Base-by-base conservation (phyloP, 2,797 vertebrate species). In the Smutsia gigantea region DNA sequence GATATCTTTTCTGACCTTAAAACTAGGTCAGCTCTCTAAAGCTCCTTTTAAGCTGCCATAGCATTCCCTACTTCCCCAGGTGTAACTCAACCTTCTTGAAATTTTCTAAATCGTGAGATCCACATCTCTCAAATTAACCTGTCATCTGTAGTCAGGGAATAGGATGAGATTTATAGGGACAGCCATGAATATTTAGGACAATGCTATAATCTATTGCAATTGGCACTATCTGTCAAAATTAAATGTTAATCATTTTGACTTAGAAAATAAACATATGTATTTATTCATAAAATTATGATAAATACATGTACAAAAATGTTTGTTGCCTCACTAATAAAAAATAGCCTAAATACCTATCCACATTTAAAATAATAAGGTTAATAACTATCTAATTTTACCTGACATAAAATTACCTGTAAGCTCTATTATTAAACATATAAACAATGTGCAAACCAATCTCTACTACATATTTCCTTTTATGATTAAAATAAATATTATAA, bases 191-290 rank as follows among this genome's bases (percentile, higher is more conserved):
- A 61, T 72, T 78, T 83, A 42, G 27, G 78, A 82, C 4, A 83
- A 74, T 71, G 34, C 53, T 90, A 61, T 84, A 68, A 51, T 75
- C 12, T 21, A 79, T 37, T 4, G 31, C 3, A n/a, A 3, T 61
- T 85, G 27, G 34, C 9, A 87, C 53, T 57, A 29, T 29, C n/a
- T 34, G 23, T 89, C 46, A 89, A 72, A 86, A 68, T 68, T 39
- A 63, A 51, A 57, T 71, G 63, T 27, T 78, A 78, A 31, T 87
- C 11, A 66, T 78, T 87, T 90, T 90, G 34, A 51, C 49, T n/a
- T 87, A 46, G 34, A 72, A 96, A 91, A 87, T 84, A 85, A 64
- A 27, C 34, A 11, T 49, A 27, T 46, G 27, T 21, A 61, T 87
- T 90, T 55, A 75, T 7, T 85, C 18, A 77, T 34, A 64, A 77